phyloP scores from a whole-genome alignment of 2,888 invertebrate species.

The Cynaeus angustus region DNA sequence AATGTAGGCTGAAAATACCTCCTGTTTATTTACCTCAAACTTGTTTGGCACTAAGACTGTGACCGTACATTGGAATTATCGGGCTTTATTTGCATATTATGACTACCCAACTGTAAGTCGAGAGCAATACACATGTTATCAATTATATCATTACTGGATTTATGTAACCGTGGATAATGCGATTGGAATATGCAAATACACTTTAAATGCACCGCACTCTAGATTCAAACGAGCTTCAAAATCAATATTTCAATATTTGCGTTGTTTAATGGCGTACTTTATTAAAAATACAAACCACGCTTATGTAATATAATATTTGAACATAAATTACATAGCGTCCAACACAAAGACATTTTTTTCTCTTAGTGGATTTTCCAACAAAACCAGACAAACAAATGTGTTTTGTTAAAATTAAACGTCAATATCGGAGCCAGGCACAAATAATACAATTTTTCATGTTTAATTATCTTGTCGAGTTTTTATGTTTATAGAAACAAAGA shows the following conservation, averaged over 20 bases:
- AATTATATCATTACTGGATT: constrained; percentile 65
- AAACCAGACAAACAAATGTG: constrained; percentile 5
- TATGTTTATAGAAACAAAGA: constrained; percentile 24
- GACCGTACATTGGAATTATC: background rate
- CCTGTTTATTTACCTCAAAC: no score
- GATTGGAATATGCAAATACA: constrained; percentile 63
- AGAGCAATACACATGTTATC: constrained; percentile 59
- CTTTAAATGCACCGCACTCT: constrained; percentile 54
- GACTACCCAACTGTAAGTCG: constrained; percentile 43
- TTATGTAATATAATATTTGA: constrained; percentile 44
- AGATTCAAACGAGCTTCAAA: constrained; percentile 55
- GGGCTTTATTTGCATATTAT: constrained; percentile 35
- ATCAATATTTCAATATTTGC: constrained; percentile 59
- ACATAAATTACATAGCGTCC: constrained; percentile 30
- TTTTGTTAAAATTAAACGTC: constrained; percentile 25
- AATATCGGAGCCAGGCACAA: constrained; percentile 10
- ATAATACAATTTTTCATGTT: constrained; percentile 37
- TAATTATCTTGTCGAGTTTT: constrained; percentile 36
- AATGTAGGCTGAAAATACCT: no score
- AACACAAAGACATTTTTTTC: background rate
- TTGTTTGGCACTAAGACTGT: background rate
- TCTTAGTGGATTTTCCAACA: background rate
- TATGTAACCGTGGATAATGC: constrained; percentile 63
- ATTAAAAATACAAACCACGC: constrained; percentile 51
- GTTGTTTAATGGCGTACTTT: constrained; percentile 52